Conservation (phyloP, 2,797 vertebrate species). For the Telmatherina bonti region DNA sequence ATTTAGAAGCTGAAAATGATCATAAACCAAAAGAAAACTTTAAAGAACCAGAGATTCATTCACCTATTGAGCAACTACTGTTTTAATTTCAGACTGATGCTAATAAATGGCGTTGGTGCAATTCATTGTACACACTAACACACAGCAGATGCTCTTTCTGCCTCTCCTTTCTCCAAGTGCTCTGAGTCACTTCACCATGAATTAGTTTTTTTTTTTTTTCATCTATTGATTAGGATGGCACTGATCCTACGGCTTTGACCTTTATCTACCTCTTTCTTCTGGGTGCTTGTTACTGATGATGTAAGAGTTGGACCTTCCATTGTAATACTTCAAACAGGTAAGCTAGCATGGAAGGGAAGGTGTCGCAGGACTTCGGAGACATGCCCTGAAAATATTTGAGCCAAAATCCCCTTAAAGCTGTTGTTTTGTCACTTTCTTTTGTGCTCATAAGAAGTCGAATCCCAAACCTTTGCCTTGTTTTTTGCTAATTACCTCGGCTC, state of each 20-base stretch:
- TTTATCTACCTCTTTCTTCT: neutral
- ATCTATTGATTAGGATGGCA: neutral
- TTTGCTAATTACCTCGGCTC: constrained; percentile 42
- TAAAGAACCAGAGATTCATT: neutral
- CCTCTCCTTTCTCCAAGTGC: neutral
- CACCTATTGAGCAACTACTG: no score
- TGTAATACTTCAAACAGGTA: constrained; percentile 11
- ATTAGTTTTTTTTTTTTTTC: neutral
- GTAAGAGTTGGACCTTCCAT: constrained; percentile 10
- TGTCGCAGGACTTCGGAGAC: neutral
- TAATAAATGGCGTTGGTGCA: neutral
- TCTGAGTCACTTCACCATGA: no score
- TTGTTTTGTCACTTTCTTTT: neutral
- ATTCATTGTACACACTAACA: neutral
- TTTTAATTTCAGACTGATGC: no score
- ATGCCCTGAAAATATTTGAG: neutral
- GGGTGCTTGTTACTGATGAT: constrained; percentile 16
- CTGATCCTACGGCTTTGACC: constrained; percentile 17
- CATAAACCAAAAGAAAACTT: neutral
- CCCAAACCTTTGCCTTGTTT: constrained; percentile 28
- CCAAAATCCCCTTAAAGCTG: neutral
- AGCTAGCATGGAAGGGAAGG: constrained; percentile 9
- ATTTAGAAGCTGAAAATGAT: neutral
- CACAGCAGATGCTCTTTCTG: neutral
- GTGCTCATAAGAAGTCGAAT: constrained; percentile 8